Evolutionary conservation across 2,797 vertebrate species (phyloP).

Genomic region (Protosalanx chinensis): DNA sequence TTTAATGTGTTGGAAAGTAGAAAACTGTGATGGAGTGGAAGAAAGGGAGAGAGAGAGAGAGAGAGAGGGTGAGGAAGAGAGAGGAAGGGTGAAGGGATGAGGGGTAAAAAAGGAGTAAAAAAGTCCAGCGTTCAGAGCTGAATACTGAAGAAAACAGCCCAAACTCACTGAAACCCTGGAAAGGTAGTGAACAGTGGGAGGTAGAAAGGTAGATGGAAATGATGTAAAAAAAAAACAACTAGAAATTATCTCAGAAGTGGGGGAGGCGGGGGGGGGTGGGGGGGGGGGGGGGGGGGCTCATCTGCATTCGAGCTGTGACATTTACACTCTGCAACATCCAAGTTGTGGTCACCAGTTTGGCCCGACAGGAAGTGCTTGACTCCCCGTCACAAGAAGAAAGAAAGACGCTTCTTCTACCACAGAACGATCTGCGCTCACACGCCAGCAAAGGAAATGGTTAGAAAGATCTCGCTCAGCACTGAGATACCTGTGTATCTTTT

Average conservation of each 20-base stretch:
- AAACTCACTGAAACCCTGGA: neutral
- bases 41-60: too few species aligned
- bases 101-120: too few species aligned
- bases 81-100: too few species aligned
- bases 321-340: conserved; percentile 46
- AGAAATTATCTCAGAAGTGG: neutral
- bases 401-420: neutral
- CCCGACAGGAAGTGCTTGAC: conserved; percentile 66
- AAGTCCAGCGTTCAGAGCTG: too few species aligned
- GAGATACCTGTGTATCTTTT: conserved; percentile 40
- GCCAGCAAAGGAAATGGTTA: too few species aligned
- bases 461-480: conserved; percentile 4
- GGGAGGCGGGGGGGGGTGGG: too few species aligned
- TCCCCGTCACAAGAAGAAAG: conserved; percentile 9
- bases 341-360: conserved; percentile 64
- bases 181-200: conserved; percentile 22
- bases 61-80: too few species aligned
- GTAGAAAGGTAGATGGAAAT: neutral
- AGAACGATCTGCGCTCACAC: neutral
- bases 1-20: too few species aligned
- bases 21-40: too few species aligned
- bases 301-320: conserved; percentile 47
- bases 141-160: too few species aligned
- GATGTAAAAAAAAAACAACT: neutral
- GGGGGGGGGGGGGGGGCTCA: neutral